Conservation (phyloP, 1,140 invertebrate genomes). For the Papilio aristodemus region DNA sequence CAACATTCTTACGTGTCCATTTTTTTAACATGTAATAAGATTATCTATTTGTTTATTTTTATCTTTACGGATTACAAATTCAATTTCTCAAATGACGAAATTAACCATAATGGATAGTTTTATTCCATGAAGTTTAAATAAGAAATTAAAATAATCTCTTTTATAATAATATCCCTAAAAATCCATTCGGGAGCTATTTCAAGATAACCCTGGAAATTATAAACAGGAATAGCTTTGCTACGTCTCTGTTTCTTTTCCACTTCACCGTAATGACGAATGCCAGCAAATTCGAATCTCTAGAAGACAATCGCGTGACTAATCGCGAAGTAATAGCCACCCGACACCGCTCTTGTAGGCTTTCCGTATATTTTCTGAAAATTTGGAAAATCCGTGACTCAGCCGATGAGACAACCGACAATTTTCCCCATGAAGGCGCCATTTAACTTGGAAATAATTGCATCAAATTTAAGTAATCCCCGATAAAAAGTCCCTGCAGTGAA, state of each 20-base stretch:
- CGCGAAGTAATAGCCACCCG: slow-evolving; percentile 49
- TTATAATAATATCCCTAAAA: neutral
- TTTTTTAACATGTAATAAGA: slow-evolving; percentile 33
- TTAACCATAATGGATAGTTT: no score
- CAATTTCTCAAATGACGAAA: no score
- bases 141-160: no score
- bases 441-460: slow-evolving; percentile 16
- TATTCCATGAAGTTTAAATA: no score
- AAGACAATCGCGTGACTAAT: slow-evolving; percentile 60
- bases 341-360: slow-evolving; percentile 71
- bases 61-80: no score
- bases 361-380: slow-evolving; percentile 65
- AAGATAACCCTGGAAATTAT: neutral
- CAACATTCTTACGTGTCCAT: neutral
- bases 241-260: slow-evolving; percentile 13
- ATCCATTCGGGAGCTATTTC: neutral
- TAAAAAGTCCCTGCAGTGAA: neutral
- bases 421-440: slow-evolving; percentile 25
- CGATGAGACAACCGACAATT: slow-evolving; percentile 49
- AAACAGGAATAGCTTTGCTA: neutral
- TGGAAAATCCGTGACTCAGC: slow-evolving; percentile 73
- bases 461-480: slow-evolving; percentile 7
- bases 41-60: neutral
- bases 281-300: slow-evolving; percentile 24
- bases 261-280: slow-evolving; percentile 24